A percentile compares a stretch with the other conserved stretches of the same genome.
Conservation (phyloP, 2,797 vertebrate species). For the Cyclura pinguis region DNA sequence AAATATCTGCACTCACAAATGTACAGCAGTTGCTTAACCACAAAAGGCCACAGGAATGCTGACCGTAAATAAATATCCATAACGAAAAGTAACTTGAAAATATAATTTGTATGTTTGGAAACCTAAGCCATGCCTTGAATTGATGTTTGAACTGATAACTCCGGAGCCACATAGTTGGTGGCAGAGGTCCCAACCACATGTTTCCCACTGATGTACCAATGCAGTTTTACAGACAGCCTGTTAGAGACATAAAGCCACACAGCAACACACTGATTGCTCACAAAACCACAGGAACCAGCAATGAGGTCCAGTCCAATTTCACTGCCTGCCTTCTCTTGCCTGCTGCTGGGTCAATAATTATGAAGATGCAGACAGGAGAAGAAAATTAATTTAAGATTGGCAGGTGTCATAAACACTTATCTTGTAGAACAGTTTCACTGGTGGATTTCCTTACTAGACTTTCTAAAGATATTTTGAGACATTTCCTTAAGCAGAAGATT, state of each 20-base stretch:
- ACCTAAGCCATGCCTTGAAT: background rate
- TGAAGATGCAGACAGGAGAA: background rate
- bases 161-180: background rate
- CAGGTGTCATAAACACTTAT: background rate
- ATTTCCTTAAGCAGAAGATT: background rate
- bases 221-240: background rate
- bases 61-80: too few species aligned
- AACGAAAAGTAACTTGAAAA: background rate
- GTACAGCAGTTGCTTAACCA: background rate
- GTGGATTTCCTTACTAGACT: background rate
- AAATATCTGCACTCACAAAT: background rate
- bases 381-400: background rate
- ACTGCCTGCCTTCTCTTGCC: background rate
- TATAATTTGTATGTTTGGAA: background rate
- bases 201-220: background rate
- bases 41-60: background rate
- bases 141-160: background rate
- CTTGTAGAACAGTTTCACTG: background rate
- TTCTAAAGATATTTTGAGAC: background rate
- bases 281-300: background rate
- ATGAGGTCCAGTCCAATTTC: background rate
- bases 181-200: background rate
- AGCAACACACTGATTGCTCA: background rate
- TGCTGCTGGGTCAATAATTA: background rate
- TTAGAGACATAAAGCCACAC: background rate